phyloP scores from a whole-genome alignment of 2,113 vertebrate species.

The Sturnira hondurensis region DNA sequence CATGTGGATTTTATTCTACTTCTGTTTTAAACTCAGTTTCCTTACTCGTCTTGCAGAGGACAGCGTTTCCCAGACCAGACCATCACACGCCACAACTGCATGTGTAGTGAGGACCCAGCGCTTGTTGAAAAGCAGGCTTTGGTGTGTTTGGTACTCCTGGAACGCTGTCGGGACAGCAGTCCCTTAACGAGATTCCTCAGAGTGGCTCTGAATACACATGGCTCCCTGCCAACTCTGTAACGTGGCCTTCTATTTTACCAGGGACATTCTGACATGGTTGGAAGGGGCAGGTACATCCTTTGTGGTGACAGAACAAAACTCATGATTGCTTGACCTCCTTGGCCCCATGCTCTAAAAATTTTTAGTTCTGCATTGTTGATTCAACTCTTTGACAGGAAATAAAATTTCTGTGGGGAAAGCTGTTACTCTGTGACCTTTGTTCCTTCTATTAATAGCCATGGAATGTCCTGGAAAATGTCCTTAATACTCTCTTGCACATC shows the following conservation, averaged over 20 bases:
- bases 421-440: slow-evolving; percentile 33
- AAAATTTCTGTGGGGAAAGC: slow-evolving; percentile 24
- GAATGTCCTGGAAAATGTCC: background rate
- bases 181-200: background rate
- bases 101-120: background rate
- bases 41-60: background rate
- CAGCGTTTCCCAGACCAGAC: background rate
- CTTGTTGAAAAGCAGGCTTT: background rate
- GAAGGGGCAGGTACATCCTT: background rate
- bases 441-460: slow-evolving; percentile 32
- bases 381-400: slow-evolving; percentile 46
- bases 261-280: background rate
- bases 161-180: background rate
- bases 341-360: background rate
- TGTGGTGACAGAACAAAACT: background rate
- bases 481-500: background rate
- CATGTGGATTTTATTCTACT: background rate
- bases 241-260: background rate
- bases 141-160: background rate
- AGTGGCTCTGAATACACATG: background rate
- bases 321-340: background rate
- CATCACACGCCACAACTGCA: background rate
- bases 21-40: background rate
- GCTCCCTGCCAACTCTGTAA: background rate
- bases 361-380: slow-evolving; percentile 14